These are phyloP conservation scores for Numida meleagris DNA, from an alignment of 2,113 vertebrate genomes.

Conservation along the genomic window DNA sequence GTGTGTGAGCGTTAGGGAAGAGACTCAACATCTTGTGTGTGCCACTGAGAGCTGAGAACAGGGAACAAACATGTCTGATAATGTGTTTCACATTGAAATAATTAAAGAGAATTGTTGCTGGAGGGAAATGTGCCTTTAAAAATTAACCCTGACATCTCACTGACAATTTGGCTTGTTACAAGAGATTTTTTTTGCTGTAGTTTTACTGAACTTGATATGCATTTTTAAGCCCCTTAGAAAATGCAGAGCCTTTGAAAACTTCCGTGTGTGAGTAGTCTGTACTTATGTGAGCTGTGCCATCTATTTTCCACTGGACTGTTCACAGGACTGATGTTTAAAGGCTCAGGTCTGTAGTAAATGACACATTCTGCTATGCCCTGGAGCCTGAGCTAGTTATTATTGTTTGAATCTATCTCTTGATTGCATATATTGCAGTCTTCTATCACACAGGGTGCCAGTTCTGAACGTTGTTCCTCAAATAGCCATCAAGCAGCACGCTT, in stretches of 20 bases:
- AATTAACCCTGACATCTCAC: conserved; percentile 73
- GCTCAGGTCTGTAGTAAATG: neutral
- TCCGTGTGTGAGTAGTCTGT: neutral
- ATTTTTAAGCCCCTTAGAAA: conserved; percentile 45
- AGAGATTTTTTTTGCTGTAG: neutral
- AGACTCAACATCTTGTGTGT: conserved; percentile 53
- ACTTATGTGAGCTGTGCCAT: neutral
- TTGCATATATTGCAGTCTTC: conserved; percentile 51
- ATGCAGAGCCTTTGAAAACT: conserved; percentile 15
- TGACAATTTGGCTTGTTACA: conserved; percentile 45
- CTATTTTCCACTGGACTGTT: conserved; percentile 30
- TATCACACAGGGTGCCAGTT: neutral
- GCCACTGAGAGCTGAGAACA: conserved; percentile 45
- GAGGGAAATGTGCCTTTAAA: conserved; percentile 75
- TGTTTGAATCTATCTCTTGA: conserved; percentile 56
- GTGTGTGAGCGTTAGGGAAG: neutral
- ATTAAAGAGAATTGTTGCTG: conserved; percentile 74
- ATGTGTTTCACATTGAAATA: conserved; percentile 74
- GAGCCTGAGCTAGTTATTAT: conserved; percentile 49
- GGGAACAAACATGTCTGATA: conserved; percentile 62
- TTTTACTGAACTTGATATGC: conserved; percentile 7
- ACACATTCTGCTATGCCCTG: conserved; percentile 36
- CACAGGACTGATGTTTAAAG: neutral
- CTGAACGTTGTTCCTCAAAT: neutral
- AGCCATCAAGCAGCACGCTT: neutral